Evolutionary conservation across 2,113 vertebrate genomes (phyloP).

Genomic region (Thermophis baileyi): DNA sequence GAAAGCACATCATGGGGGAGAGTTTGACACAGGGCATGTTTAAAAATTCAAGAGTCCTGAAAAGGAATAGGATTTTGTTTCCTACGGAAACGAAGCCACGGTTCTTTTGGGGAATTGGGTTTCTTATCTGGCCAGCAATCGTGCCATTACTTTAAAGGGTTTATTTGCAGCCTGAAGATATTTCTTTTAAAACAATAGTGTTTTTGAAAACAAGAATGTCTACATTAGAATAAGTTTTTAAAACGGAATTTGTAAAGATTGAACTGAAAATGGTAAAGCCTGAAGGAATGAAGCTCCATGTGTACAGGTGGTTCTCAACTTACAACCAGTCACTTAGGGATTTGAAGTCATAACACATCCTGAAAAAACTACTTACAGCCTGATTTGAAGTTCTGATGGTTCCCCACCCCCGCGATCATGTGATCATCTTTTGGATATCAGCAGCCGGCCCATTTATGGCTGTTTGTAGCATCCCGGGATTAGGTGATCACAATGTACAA

Average conservation of each 20-base stretch:
- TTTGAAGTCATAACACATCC: neutral
- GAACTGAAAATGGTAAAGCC: neutral
- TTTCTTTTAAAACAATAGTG: neutral
- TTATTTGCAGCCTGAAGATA: neutral
- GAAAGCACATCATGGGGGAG: slow-evolving; percentile 38
- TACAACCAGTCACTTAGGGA: neutral
- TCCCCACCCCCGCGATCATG: neutral
- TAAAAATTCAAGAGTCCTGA: slow-evolving; percentile 54
- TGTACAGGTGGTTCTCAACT: neutral
- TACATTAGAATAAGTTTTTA: neutral
- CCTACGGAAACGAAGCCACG: slow-evolving; percentile 25
- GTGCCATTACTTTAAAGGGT: neutral
- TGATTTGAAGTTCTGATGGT: neutral
- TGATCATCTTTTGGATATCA: neutral
- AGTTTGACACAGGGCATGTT: slow-evolving; percentile 44
- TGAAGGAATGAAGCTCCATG: neutral
- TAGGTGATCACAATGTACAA: neutral
- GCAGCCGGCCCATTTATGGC: neutral
- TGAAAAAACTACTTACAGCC: neutral
- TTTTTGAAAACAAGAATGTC: neutral
- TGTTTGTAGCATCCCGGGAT: neutral
- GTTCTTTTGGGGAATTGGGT: neutral
- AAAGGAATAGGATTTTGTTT: slow-evolving; percentile 43
- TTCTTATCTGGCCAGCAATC: slow-evolving; percentile 28
- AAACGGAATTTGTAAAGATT: neutral